Evolutionary conservation across 1,140 invertebrate species (phyloP).

Genomic region (Drosophila leontia): DNA sequence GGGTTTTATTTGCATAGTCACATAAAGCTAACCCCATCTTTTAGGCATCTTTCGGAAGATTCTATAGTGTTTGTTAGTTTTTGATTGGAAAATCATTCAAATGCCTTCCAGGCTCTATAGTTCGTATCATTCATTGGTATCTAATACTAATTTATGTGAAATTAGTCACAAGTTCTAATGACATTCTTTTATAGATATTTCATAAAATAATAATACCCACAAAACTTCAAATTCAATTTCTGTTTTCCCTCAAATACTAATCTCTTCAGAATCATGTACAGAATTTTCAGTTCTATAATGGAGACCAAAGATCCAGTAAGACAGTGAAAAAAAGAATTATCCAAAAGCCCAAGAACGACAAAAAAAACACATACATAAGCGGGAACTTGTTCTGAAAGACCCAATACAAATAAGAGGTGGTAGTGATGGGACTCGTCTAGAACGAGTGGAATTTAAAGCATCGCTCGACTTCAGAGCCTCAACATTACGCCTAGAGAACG

Average conservation of each 20-base stretch:
- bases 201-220: too few relatives aligned
- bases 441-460: slow-evolving; percentile 64
- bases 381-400: slow-evolving; percentile 49
- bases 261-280: slow-evolving; percentile 23
- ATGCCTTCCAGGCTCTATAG: neutral
- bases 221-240: slow-evolving; percentile 11
- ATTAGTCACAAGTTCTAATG: neutral
- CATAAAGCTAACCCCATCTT: slow-evolving; percentile 31
- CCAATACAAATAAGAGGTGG: slow-evolving; percentile 25
- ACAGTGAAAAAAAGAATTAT: slow-evolving; percentile 1
- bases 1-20: slow-evolving; percentile 19
- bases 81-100: neutral
- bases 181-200: neutral
- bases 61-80: neutral
- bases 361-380: slow-evolving; percentile 6
- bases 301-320: neutral
- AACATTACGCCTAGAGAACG: slow-evolving; percentile 65
- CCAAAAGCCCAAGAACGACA: neutral
- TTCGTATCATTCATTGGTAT: slow-evolving; percentile 1
- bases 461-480: slow-evolving; percentile 69
- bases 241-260: slow-evolving; percentile 11
- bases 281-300: slow-evolving; percentile 11
- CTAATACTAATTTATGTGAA: neutral
- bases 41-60: neutral
- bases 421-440: slow-evolving; percentile 71